Conservation (phyloP, 2,888 invertebrate genomes). For the Pristionchus mayeri region DNA sequence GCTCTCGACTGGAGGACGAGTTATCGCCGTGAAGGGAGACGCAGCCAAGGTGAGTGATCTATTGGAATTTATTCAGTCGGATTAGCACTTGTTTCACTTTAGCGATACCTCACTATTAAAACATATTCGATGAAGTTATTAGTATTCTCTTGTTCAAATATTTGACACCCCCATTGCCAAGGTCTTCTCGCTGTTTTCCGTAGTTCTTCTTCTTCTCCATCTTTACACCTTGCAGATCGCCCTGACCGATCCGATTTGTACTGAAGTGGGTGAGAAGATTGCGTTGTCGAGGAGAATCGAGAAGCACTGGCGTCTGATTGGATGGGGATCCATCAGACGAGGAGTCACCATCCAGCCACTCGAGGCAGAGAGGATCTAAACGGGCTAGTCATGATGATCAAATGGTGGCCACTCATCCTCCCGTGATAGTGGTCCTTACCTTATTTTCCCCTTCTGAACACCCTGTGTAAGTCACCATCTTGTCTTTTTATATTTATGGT, state of each 20-base stretch:
- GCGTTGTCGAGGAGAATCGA: conserved; percentile 98
- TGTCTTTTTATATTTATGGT: conserved; percentile 23
- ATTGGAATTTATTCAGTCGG: too few species aligned
- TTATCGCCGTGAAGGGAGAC: conserved; percentile 80
- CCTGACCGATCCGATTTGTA: conserved; percentile 95
- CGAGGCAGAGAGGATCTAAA: conserved; percentile 49
- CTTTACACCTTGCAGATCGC: conserved; percentile 81
- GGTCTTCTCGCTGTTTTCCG: too few species aligned
- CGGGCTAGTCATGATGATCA: conserved; percentile 1
- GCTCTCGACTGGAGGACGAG: conserved; percentile 89
- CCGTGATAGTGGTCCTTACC: background rate
- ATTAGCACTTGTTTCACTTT: too few species aligned
- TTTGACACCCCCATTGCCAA: too few species aligned
- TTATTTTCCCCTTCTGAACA: background rate
- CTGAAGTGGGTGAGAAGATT: conserved; percentile 96
- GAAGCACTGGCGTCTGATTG: conserved; percentile 99
- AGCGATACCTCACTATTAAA: too few species aligned
- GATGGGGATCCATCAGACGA: conserved; percentile 99
- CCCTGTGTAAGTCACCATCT: conserved; percentile 14
- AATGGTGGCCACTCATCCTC: background rate
- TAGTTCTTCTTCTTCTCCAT: too few species aligned
- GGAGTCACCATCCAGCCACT: conserved; percentile 93
- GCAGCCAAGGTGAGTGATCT: conserved; percentile 81
- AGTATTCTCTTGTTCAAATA: too few species aligned
- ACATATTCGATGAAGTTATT: too few species aligned